phyloP scores from a whole-genome alignment of 2,797 vertebrate genomes.

The Lophura swinhoii region DNA sequence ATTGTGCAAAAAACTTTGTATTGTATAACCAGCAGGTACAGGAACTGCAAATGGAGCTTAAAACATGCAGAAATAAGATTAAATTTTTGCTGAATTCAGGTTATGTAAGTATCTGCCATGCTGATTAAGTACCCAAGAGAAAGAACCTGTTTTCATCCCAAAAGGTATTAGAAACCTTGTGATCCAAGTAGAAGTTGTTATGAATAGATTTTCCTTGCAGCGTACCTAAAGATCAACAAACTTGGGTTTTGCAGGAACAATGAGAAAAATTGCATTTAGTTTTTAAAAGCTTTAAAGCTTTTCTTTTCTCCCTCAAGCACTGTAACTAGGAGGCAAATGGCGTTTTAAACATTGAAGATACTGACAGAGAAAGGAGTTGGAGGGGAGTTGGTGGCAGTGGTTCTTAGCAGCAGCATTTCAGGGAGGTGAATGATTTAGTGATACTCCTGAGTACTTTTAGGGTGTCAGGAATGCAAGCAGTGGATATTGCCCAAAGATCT shows the following conservation, averaged over 20 bases:
- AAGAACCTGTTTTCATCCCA: neutral
- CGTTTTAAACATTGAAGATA: neutral
- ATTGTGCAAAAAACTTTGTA: neutral
- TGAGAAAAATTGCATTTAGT: neutral
- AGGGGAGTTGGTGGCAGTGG: neutral
- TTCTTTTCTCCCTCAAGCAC: neutral
- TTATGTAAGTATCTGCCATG: neutral
- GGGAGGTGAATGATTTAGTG: neutral
- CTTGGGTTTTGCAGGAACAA: neutral
- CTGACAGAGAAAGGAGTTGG: neutral
- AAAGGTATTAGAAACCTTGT: neutral
- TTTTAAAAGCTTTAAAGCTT: neutral
- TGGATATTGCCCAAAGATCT: neutral
- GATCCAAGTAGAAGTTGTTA: neutral
- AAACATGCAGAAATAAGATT: neutral
- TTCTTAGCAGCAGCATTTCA: neutral
- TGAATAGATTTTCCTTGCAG: neutral
- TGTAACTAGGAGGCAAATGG: neutral
- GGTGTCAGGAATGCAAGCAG: neutral
- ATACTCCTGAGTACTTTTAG: neutral
- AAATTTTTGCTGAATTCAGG: neutral
- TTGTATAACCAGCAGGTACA: neutral
- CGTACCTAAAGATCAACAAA: neutral
- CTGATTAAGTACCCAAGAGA: neutral
- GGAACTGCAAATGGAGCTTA: neutral